phyloP scores from a whole-genome alignment of 2,888 invertebrate genomes.

The Itoplectis maculator region DNA sequence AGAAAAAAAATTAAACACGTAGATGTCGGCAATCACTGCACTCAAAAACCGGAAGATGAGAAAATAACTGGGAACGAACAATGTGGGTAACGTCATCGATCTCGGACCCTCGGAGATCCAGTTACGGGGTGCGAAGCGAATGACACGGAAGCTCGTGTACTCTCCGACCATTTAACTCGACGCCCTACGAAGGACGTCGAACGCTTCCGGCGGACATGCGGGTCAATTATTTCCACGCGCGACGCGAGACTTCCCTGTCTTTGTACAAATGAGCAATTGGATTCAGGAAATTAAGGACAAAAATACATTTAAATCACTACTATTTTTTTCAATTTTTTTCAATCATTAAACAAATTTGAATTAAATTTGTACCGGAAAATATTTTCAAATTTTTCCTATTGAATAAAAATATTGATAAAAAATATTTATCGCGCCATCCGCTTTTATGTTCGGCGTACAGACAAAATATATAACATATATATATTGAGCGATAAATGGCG shows the following conservation, averaged over 20 bases:
- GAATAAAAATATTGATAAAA: background rate
- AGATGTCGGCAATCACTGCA: background rate
- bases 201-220: slow-evolving; percentile 57
- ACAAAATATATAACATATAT: background rate
- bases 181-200: slow-evolving; percentile 40
- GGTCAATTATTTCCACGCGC: slow-evolving; percentile 29
- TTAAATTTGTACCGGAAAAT: background rate
- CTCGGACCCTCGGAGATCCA: slow-evolving; percentile 38
- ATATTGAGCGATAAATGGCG: background rate
- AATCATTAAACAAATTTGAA: background rate
- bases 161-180: slow-evolving; percentile 11
- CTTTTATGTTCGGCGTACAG: background rate
- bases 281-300: background rate
- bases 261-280: background rate
- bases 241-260: slow-evolving; percentile 11
- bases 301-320: too few species aligned
- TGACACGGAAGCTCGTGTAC: slow-evolving; percentile 39
- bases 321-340: too few species aligned
- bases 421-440: background rate
- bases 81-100: slow-evolving; percentile 34
- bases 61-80: slow-evolving; percentile 7
- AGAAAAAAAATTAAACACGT: slow-evolving; percentile 9
- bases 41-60: slow-evolving; percentile 10
- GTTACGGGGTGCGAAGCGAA: slow-evolving; percentile 32
- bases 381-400: background rate